These are phyloP conservation scores for Parauchenoglanis ngamensis DNA, from an alignment of 2,797 vertebrate species.

Conservation along the genomic window DNA sequence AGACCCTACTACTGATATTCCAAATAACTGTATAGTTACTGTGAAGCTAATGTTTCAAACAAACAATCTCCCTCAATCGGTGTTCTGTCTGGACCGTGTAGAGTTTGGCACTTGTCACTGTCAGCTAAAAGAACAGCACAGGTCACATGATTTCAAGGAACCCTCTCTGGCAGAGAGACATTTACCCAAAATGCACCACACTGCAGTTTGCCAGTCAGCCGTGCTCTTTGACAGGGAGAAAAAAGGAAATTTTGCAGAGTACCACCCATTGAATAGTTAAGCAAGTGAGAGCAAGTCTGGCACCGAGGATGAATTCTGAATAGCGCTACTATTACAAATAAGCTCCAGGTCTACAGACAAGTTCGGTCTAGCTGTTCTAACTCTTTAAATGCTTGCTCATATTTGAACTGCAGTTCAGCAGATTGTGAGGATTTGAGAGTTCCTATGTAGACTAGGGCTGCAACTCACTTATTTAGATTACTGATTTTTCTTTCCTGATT, in stretches of 20 bases:
- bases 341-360: not conserved
- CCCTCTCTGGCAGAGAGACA: conserved; percentile 15
- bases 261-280: not conserved
- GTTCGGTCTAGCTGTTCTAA: conserved; percentile 14
- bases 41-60: not conserved
- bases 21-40: not conserved
- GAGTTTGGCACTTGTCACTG: not conserved
- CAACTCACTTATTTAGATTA: not conserved
- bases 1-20: not conserved
- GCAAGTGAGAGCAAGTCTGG: conserved; percentile 37
- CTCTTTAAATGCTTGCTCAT: not conserved
- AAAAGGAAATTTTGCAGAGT: conserved; percentile 1
- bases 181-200: not conserved
- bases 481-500: not conserved
- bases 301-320: not conserved
- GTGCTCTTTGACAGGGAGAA: not conserved
- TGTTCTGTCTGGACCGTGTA: not conserved
- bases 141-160: conserved; percentile 61
- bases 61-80: not conserved
- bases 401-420: not conserved
- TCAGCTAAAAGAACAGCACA: not conserved
- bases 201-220: not conserved
- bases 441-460: too few species aligned
- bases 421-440: too few species aligned
- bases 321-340: not conserved